Percentiles rank a stretch among this genome's conserved stretches.
These are phyloP conservation scores for Hippocampus barbouri DNA, from an alignment of 2,113 vertebrate species.

Conservation along the genomic window DNA sequence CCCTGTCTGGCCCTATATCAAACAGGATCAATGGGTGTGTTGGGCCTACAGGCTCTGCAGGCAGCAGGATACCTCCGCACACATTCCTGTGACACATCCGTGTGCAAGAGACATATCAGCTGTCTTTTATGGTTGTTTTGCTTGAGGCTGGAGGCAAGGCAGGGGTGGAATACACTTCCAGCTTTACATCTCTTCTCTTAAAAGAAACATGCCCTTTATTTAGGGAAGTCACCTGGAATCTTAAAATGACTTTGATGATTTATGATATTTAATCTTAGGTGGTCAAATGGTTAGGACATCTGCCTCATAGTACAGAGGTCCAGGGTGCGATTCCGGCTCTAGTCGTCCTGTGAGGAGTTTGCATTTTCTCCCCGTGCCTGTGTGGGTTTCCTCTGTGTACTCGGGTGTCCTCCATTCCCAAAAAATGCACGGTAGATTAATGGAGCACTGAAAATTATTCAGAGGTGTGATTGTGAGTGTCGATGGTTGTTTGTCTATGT, in stretches of 20 bases:
- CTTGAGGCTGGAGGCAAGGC: slow-evolving; percentile 16
- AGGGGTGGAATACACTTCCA: slow-evolving; percentile 42
- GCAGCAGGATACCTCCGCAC: slow-evolving; percentile 57
- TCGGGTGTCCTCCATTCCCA: too few relatives aligned
- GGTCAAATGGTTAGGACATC: too few relatives aligned
- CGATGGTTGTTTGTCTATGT: too few relatives aligned
- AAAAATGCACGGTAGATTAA: too few relatives aligned
- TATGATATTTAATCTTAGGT: too few relatives aligned
- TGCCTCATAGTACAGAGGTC: too few relatives aligned
- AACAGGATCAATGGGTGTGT: slow-evolving; percentile 62
- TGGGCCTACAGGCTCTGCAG: slow-evolving; percentile 52
- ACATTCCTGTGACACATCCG: slow-evolving; percentile 65
- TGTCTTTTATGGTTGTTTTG: slow-evolving; percentile 58
- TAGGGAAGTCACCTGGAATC: background rate
- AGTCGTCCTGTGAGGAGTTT: too few relatives aligned
- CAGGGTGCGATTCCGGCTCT: too few relatives aligned
- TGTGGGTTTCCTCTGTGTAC: background rate
- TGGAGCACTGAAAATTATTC: too few relatives aligned
- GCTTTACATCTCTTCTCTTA: slow-evolving; percentile 46
- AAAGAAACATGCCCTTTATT: slow-evolving; percentile 31
- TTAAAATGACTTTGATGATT: slow-evolving; percentile 6
- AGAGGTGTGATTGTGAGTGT: too few relatives aligned
- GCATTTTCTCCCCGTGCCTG: too few relatives aligned
- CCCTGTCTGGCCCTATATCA: slow-evolving; percentile 68
- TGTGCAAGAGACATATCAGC: slow-evolving; percentile 59